phyloP scores from a whole-genome alignment of 30 jellyfish, hydroid and myxozoan species.

The Morbakka virulenta region DNA sequence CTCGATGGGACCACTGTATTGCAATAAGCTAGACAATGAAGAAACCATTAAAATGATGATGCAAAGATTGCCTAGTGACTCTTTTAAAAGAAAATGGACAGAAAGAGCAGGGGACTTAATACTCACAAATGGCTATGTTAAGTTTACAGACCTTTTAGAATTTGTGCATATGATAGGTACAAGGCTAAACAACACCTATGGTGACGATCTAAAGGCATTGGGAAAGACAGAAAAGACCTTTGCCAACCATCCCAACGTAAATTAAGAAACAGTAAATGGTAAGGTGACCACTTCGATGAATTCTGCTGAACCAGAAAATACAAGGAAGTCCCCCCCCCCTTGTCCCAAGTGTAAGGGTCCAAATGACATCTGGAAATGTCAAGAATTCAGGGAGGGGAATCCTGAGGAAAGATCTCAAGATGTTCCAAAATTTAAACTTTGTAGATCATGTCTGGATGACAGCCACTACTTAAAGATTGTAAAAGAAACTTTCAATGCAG shows the following conservation, averaged over 20 bases:
- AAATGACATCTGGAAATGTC: not conserved
- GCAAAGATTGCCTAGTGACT: not conserved
- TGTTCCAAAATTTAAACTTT: not conserved
- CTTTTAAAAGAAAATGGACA: not conserved
- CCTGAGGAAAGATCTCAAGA: not conserved
- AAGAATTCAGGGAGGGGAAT: not conserved
- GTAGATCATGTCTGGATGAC: not conserved
- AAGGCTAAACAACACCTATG: not conserved
- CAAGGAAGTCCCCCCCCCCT: not conserved
- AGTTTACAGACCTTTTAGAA: not conserved
- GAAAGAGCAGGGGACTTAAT: not conserved
- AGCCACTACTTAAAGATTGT: not conserved
- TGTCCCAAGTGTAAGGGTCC: not conserved
- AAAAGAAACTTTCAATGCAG: not conserved
- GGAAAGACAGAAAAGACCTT: not conserved
- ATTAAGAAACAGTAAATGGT: not conserved
- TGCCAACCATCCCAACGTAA: not conserved
- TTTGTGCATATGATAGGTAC: not conserved
- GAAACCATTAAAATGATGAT: not conserved
- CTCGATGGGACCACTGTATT: not conserved
- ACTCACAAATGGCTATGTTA: not conserved
- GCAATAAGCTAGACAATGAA: not conserved
- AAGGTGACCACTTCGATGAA: not conserved
- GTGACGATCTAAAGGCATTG: not conserved
- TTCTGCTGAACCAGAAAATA: not conserved